Evolutionary conservation across 2,797 vertebrate species (phyloP).

Genomic region (Sciurus carolinensis): DNA sequence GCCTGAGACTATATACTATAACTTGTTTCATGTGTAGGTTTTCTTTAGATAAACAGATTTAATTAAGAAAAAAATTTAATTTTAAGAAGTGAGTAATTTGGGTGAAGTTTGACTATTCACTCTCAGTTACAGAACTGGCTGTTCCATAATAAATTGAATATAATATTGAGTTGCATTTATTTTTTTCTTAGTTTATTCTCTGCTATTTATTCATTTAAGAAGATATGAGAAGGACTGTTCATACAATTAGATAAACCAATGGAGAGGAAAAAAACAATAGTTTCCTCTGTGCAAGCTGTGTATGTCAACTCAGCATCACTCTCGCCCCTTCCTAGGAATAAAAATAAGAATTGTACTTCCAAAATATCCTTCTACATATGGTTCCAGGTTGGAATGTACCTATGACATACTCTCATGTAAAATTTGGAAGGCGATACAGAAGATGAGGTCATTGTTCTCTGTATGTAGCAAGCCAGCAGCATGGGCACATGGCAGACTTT

Average conservation of each 20-base stretch:
- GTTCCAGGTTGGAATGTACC: background rate
- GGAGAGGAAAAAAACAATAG: background rate
- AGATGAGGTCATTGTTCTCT: background rate
- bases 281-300: background rate
- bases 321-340: background rate
- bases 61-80: background rate
- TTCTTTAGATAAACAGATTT: constrained; percentile 48
- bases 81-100: background rate
- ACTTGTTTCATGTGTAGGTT: constrained; percentile 19
- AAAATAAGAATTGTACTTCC: background rate
- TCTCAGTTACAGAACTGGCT: background rate
- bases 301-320: background rate
- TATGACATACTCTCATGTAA: background rate
- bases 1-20: background rate
- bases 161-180: constrained; percentile 31
- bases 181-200: background rate
- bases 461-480: background rate
- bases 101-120: background rate
- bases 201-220: too few relatives aligned
- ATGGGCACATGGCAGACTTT: background rate
- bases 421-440: background rate
- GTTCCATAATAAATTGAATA: constrained; percentile 43
- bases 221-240: background rate
- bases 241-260: background rate
- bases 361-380: background rate